phyloP scores from a whole-genome alignment of 2,113 vertebrate species.

The Cavia aperea region DNA sequence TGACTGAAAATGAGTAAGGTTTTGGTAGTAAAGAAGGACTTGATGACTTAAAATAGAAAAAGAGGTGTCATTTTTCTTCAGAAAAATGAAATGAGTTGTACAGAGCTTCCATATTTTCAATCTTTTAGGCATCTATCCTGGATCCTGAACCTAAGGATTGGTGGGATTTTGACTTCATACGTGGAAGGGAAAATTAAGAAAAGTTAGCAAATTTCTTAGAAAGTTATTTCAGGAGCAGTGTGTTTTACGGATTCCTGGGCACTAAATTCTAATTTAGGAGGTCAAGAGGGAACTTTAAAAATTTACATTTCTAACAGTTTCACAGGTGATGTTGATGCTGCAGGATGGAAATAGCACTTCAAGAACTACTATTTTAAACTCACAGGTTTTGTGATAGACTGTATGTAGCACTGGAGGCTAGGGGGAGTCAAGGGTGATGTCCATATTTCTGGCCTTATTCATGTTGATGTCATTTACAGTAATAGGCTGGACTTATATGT shows the following conservation, averaged over 20 bases:
- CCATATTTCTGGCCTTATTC: not conserved
- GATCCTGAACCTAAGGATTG: not conserved
- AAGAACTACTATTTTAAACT: not conserved
- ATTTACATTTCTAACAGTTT: conserved; percentile 23
- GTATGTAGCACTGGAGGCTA: not conserved
- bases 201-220: not conserved
- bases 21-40: not conserved
- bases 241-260: not conserved
- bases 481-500: not conserved
- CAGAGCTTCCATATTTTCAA: not conserved
- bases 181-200: not conserved
- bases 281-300: not conserved
- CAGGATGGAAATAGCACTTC: not conserved
- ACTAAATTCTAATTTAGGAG: conserved; percentile 3
- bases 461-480: not conserved
- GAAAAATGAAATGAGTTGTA: not conserved
- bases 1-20: not conserved
- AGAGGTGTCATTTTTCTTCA: not conserved
- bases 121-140: not conserved
- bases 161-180: not conserved
- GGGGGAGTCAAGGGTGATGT: not conserved
- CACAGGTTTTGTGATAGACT: not conserved
- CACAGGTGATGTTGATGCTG: not conserved
- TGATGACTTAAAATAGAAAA: not conserved
- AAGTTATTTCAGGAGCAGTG: not conserved